Evolutionary conservation across 2,797 vertebrate species (phyloP).

Genomic region (Pachyuromys duprasi): DNA sequence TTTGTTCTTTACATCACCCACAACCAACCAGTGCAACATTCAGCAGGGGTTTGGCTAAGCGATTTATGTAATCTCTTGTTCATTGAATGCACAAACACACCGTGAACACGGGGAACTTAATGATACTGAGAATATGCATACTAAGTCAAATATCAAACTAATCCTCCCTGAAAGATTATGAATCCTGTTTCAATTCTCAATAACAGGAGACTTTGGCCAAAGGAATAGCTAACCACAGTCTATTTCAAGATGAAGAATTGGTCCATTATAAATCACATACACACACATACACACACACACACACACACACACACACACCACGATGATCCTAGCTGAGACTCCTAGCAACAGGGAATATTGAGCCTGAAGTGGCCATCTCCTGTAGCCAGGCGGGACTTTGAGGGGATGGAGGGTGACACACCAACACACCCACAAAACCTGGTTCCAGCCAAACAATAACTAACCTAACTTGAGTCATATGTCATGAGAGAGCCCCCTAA

Average conservation of each 20-base stretch:
- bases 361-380: no score
- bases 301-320: neutral
- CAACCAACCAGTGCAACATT: neutral
- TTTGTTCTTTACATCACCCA: fast-evolving
- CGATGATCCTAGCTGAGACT: no score
- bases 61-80: neutral
- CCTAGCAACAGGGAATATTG: no score
- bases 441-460: no score
- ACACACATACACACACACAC: neutral
- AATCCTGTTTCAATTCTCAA: neutral
- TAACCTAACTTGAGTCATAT: no score
- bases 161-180: neutral
- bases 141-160: neutral
- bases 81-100: neutral
- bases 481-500: no score
- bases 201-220: neutral
- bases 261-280: neutral
- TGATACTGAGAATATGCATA: neutral
- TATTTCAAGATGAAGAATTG: neutral
- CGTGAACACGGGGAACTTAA: neutral
- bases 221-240: neutral
- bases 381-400: no score
- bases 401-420: no score
- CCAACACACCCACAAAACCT: no score
- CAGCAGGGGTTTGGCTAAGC: neutral